These are phyloP conservation scores for Deroplatys truncata DNA, from an alignment of 2,888 invertebrate species.

Conservation along the genomic window DNA sequence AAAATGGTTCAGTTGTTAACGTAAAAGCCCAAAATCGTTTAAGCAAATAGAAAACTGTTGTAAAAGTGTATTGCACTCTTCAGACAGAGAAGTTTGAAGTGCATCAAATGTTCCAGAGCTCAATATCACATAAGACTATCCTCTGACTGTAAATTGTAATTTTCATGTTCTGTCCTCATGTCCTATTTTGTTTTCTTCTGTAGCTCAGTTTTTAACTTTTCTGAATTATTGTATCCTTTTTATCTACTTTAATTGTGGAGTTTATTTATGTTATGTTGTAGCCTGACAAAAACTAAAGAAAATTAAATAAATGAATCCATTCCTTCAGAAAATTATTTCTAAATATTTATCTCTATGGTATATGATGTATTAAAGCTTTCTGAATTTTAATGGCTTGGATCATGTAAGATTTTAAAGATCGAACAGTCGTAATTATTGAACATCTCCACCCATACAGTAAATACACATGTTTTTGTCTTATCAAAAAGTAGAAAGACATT, in stretches of 20 bases:
- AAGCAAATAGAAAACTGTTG: constrained; percentile 18
- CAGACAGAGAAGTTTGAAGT: neutral
- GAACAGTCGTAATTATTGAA: no score
- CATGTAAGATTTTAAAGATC: no score
- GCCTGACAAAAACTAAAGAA: neutral
- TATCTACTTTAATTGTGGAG: neutral
- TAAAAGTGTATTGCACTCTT: neutral
- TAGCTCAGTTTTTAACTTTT: neutral
- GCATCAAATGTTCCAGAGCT: neutral
- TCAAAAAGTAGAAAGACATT: neutral
- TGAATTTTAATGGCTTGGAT: no score
- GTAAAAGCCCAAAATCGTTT: constrained; percentile 22
- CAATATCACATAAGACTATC: neutral
- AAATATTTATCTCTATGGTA: neutral
- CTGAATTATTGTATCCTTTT: neutral
- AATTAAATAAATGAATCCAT: constrained; percentile 4
- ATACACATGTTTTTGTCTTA: neutral
- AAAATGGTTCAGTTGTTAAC: constrained; percentile 34
- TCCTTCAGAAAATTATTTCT: neutral
- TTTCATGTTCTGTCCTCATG: neutral
- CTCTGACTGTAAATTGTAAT: neutral
- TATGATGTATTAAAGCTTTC: neutral
- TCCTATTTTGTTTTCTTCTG: neutral
- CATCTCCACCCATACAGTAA: neutral
- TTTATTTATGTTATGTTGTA: constrained; percentile 5